These are phyloP conservation scores for Microtus oregoni DNA, from an alignment of 2,113 vertebrate genomes.

Conservation along the genomic window DNA sequence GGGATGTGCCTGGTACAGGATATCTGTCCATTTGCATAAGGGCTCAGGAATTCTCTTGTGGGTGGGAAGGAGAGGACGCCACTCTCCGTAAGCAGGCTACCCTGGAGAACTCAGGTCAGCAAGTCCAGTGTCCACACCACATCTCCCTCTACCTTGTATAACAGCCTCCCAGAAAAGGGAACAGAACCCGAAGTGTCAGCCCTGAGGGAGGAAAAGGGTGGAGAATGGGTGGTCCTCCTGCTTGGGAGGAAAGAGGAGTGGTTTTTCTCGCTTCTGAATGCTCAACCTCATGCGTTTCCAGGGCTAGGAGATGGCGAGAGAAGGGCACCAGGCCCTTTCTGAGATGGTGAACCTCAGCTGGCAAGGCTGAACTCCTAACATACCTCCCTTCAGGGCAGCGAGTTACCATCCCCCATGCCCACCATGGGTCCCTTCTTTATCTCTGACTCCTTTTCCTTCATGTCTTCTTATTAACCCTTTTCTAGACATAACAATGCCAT, in stretches of 20 bases:
- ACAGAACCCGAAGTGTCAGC: background rate
- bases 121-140: background rate
- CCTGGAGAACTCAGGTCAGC: background rate
- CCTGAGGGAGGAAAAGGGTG: background rate
- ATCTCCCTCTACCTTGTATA: conserved; percentile 5
- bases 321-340: background rate
- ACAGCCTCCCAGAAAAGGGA: background rate
- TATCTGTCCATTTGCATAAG: background rate
- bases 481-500: background rate
- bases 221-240: background rate
- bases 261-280: background rate
- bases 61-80: background rate
- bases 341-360: background rate
- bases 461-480: background rate
- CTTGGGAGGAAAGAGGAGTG: background rate
- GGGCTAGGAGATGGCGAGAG: background rate
- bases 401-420: background rate
- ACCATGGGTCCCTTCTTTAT: fast-evolving
- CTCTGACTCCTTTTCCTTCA: background rate
- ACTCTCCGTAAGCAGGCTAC: background rate
- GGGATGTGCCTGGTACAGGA: background rate
- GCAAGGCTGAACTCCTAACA: background rate
- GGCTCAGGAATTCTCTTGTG: background rate
- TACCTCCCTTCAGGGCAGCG: fast-evolving
- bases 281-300: background rate